phyloP scores from a whole-genome alignment of 2,888 invertebrate species.

The Calliopum simillimum region DNA sequence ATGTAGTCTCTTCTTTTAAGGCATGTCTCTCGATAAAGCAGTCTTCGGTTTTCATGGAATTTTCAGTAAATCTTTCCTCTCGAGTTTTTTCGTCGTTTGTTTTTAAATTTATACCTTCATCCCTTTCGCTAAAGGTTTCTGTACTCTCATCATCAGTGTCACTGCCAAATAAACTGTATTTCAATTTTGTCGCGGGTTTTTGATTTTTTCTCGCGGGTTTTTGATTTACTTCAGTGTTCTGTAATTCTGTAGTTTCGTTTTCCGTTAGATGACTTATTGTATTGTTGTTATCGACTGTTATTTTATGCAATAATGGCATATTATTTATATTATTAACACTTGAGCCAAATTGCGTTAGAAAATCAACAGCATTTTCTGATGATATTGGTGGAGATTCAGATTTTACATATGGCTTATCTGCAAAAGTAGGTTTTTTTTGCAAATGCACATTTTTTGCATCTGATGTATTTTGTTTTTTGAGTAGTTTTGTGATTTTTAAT shows the following conservation, averaged over 20 bases:
- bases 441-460: conserved; percentile 24
- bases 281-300: no score
- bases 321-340: not conserved
- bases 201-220: not conserved
- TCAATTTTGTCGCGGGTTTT: not conserved
- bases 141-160: conserved; percentile 38
- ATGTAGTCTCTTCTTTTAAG: no score
- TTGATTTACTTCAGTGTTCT: not conserved
- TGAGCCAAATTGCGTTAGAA: not conserved
- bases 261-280: no score
- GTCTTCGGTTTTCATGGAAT: no score
- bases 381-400: not conserved
- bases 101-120: not conserved
- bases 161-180: conserved; percentile 29
- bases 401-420: conserved; percentile 14
- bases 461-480: conserved; percentile 26
- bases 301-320: not conserved
- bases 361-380: conserved; percentile 23
- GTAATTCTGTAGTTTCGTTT: not conserved
- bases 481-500: conserved; percentile 36
- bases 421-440: conserved; percentile 11
- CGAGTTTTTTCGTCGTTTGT: not conserved
- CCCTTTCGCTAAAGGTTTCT: conserved; percentile 27
- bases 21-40: no score
- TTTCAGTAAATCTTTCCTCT: no score